Conservation (phyloP, 2,113 vertebrate genomes). For the Cyphomyrus discorhynchus region DNA sequence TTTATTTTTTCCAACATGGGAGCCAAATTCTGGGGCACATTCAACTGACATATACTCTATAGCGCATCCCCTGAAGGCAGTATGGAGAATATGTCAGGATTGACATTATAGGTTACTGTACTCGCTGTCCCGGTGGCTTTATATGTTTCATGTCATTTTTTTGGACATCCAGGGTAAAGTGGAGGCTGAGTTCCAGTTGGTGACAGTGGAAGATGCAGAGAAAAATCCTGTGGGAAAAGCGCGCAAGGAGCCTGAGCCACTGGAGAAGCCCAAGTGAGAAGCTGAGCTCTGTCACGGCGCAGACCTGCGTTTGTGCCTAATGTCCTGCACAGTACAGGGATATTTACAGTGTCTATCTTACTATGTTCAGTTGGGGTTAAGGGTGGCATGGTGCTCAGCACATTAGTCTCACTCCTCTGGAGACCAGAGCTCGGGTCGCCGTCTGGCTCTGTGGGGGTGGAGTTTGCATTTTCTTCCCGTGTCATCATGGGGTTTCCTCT, state of each 20-base stretch:
- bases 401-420: background rate
- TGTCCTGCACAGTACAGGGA: background rate
- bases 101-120: background rate
- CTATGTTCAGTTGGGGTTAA: background rate
- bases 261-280: conserved; percentile 85
- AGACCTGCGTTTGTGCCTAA: background rate
- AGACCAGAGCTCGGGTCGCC: too few relatives aligned
- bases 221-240: conserved; percentile 75
- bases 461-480: background rate
- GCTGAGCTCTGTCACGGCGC: background rate
- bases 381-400: background rate
- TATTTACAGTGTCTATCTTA: background rate
- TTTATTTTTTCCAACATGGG: background rate
- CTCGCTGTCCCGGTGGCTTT: background rate
- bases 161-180: conserved; percentile 77
- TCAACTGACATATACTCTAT: background rate
- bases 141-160: background rate
- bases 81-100: background rate
- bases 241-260: conserved; percentile 80
- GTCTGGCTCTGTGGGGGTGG: background rate
- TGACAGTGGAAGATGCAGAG: conserved; percentile 79
- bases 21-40: background rate
- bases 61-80: background rate
- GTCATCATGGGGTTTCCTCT: too few relatives aligned
- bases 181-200: conserved; percentile 82